phyloP scores from a whole-genome alignment of 2,797 vertebrate species.

The Nyctibius grandis region DNA sequence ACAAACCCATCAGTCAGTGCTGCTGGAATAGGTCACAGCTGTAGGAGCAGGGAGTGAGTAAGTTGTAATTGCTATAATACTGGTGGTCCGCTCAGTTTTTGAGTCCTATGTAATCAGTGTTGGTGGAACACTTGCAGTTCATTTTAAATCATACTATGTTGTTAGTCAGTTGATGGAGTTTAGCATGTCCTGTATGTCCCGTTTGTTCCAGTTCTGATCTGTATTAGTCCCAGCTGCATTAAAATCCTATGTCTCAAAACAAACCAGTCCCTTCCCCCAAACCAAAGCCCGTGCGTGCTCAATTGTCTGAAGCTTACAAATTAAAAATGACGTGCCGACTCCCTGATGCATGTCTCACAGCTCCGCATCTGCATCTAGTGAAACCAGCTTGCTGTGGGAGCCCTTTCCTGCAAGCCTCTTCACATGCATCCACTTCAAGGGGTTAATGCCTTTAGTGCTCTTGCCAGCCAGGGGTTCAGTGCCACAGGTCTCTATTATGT shows the following conservation, averaged over 20 bases:
- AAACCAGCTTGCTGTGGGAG: neutral
- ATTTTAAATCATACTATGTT: neutral
- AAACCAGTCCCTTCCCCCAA: neutral
- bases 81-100: neutral
- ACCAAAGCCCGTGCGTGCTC: neutral
- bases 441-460: neutral
- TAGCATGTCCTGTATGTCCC: neutral
- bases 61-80: neutral
- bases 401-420: neutral
- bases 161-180: constrained; percentile 2
- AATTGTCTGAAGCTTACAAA: constrained; percentile 1
- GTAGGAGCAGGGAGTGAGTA: neutral
- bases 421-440: neutral
- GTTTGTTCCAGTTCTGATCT: constrained; percentile 23
- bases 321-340: neutral
- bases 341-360: neutral
- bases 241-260: neutral
- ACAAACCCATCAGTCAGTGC: neutral
- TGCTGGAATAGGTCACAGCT: neutral
- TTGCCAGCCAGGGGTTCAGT: neutral
- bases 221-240: constrained; percentile 44
- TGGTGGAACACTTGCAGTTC: constrained; percentile 4
- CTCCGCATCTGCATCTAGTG: neutral
- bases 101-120: neutral
- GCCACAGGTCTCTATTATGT: neutral